Conservation (phyloP, 2,113 vertebrate species). For the Callaeas wilsoni region DNA sequence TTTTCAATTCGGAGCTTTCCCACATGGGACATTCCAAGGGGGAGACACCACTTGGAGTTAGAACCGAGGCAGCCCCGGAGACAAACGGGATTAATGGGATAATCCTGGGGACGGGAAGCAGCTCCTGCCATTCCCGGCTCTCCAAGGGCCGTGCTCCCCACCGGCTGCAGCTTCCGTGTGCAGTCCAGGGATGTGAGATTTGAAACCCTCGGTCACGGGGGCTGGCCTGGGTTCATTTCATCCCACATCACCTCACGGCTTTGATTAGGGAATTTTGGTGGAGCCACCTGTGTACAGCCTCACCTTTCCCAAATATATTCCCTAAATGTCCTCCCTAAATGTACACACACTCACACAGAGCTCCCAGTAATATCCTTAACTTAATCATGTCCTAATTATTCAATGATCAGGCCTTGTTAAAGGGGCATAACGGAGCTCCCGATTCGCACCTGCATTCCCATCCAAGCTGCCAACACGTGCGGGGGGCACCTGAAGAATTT, state of each 20-base stretch:
- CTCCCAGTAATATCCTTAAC: not conserved
- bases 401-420: not conserved
- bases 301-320: not conserved
- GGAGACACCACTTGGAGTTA: constrained; percentile 50
- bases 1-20: constrained; percentile 46
- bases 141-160: constrained; percentile 41
- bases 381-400: not conserved
- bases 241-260: too few species aligned
- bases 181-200: not conserved
- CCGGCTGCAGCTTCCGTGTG: constrained; percentile 67
- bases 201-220: not conserved
- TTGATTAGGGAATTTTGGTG: constrained; percentile 1
- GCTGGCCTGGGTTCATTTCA: not conserved
- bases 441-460: not conserved
- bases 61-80: constrained; percentile 56
- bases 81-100: constrained; percentile 68
- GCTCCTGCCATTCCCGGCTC: constrained; percentile 54
- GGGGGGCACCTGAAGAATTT: not conserved
- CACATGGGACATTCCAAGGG: constrained; percentile 11
- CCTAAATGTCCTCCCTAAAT: not conserved
- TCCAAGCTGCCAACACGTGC: not conserved
- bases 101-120: constrained; percentile 60
- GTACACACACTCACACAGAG: accelerated
- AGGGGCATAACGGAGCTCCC: too few species aligned
- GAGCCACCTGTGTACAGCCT: not conserved